These are phyloP conservation scores for Ornithoptera alexandrae DNA, from an alignment of 2,888 invertebrate species.

Conservation along the genomic window DNA sequence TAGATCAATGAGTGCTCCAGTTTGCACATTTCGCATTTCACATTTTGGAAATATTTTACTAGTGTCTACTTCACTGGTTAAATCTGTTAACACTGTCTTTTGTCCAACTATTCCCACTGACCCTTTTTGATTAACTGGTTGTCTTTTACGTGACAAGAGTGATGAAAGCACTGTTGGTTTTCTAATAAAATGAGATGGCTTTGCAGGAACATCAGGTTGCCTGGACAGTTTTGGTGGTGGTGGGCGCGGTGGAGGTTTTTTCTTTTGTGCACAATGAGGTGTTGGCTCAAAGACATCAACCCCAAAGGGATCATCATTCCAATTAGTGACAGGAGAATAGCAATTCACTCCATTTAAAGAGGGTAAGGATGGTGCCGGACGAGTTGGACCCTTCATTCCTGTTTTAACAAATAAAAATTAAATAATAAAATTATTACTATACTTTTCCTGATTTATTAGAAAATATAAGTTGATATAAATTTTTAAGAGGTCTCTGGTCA, in stretches of 20 bases:
- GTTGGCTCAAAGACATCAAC: conserved; percentile 73
- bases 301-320: conserved; percentile 75
- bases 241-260: conserved; percentile 86
- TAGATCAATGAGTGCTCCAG: conserved; percentile 83
- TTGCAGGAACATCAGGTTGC: conserved; percentile 66
- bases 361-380: conserved; percentile 80
- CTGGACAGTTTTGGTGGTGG: conserved; percentile 81
- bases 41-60: conserved; percentile 70
- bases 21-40: conserved; percentile 70
- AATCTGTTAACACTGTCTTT: conserved; percentile 45
- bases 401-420: conserved; percentile 29
- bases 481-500: too few species aligned
- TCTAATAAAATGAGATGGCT: conserved; percentile 76
- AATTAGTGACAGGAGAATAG: conserved; percentile 79
- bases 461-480: neutral
- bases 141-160: conserved; percentile 64
- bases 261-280: conserved; percentile 76
- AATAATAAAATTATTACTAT: neutral
- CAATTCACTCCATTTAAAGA: conserved; percentile 62
- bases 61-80: conserved; percentile 57
- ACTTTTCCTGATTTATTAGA: neutral
- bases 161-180: conserved; percentile 71
- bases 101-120: conserved; percentile 44
- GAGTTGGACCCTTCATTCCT: conserved; percentile 82
- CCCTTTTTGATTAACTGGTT: conserved; percentile 42